Base-by-base conservation (phyloP, 2,113 vertebrate species). In the Cichladusa arquata region DNA sequence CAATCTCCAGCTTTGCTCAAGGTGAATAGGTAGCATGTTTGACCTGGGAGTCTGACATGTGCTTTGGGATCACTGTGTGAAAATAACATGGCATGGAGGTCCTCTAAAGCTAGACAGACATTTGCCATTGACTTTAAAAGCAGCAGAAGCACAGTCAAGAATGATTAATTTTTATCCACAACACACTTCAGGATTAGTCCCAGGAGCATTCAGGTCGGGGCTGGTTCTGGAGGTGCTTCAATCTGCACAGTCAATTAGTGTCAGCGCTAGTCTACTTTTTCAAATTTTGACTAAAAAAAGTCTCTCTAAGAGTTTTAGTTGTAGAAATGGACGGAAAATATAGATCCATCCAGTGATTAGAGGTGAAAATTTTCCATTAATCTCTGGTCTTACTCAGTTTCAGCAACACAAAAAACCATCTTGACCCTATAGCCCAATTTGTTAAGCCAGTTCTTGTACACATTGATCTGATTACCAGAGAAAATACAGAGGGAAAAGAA, bases 321-420 rank as follows among this genome's bases (percentile, higher is more conserved):
- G 36, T 58, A 44, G 34, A 77, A 92, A 72, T 10, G 31, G 57
- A 45, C 69, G 42, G 31, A 85, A 95, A 92, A 90, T n/a, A 77
- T n/a, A 92, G 92, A 81, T 50, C 24, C 34, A 73, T 36, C 20
- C 47, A 58, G 72, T n/a, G 33, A 36, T 53, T 38, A 70, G 81
- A 90, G 62, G 81, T 73, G 93, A 91, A 95, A 86, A 85, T 90
- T 92, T 96, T 83, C 87, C 71, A 77, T 73, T 92, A 83, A 88
- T 81, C 47, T 83, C 54, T 58, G 11, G 15, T 26, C 36, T 56
- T 92, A 73, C 50, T 91, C 33, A 53, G 51, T 86, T 94, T 82
- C 7, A 1, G 56, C 65, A 58, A 86, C 54, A 79, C 28, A 77
- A 85, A 82, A 95, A 92, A 85, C 15, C 62, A 47, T 45, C 74